Base-by-base conservation (phyloP, 2,797 vertebrate genomes). In the Rhadinocentrus ornatus region DNA sequence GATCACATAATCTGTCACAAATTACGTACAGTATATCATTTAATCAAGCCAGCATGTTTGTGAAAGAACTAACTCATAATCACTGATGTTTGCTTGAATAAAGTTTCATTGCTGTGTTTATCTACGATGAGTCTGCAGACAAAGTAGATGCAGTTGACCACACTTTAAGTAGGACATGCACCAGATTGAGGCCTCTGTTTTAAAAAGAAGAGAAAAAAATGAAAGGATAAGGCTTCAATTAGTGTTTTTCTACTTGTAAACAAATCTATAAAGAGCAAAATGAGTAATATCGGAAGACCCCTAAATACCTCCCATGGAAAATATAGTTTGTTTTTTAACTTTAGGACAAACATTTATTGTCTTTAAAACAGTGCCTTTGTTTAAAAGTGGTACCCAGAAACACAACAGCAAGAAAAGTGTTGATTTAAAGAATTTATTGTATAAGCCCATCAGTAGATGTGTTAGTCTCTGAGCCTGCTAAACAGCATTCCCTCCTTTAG, bases 1-100 rank as follows among this genome's bases (percentile, higher is more conserved):
- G 34, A 74, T 75, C 59, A 75, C 56, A 77, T 78, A 65, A 62
- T 78, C 71, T 55, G 24, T 73, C 58, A 50, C 34, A 27, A 4
- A 16, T 26, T 57, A 72, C 52, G n/a, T 31, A 20, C 7, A 26
- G 35, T 22, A 27, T 58, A 22, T 66, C 62, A 69, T 34, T 63
- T 55, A 54, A 55, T 58, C 10, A 85, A 69, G 63, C 68, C 73
- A 81, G 69, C 50, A 75, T 11, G 15, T 61, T 46, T 27, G 22
- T 55, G 26, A n/a, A 32, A 55, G 61, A 55, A 78, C 41, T 63
- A 60, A 31, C 31, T 22, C 10, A 5, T 0, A 26, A 22, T 48
- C n/a, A 58, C 44, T 13, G 32, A 44, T 56, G 44, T 77, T 72
- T 16, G 22, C 53, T 26, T 31, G 20, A 62, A 48, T 2, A 3